Evolutionary conservation across 2,888 invertebrate species (phyloP).

Genomic region (Athalia rosae): DNA sequence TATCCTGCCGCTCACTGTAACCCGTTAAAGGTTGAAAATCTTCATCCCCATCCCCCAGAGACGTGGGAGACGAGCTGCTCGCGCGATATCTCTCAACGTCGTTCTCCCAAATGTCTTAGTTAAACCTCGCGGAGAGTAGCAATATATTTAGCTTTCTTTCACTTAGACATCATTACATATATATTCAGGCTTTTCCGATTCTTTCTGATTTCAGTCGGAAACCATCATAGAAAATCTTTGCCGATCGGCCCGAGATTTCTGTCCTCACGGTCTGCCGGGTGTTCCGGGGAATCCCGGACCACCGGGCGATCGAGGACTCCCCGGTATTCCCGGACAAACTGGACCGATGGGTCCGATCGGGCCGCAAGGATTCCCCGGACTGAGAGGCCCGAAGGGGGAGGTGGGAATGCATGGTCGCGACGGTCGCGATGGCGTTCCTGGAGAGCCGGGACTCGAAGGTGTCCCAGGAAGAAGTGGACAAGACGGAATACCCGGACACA

Average conservation of each 20-base stretch:
- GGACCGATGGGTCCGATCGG: slow-evolving; percentile 85
- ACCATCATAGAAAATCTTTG: slow-evolving; percentile 88
- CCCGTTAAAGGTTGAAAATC: too few species aligned
- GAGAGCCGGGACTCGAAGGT: slow-evolving; percentile 92
- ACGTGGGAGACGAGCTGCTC: too few species aligned
- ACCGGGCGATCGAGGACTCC: slow-evolving; percentile 74
- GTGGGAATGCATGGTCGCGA: slow-evolving; percentile 85
- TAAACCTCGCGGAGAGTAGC: too few species aligned
- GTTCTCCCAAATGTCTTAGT: too few species aligned
- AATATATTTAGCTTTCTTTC: too few species aligned
- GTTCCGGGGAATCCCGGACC: slow-evolving; percentile 72
- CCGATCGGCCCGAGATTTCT: slow-evolving; percentile 87
- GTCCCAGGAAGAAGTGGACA: slow-evolving; percentile 90
- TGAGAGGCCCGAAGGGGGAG: slow-evolving; percentile 77
- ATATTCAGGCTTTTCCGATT: neutral
- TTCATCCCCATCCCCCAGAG: too few species aligned
- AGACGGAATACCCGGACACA: slow-evolving; percentile 82
- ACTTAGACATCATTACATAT: neutral
- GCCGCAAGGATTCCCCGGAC: slow-evolving; percentile 75
- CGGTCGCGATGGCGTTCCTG: slow-evolving; percentile 92
- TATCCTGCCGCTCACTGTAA: too few species aligned
- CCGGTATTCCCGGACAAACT: slow-evolving; percentile 80
- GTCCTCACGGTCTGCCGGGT: slow-evolving; percentile 82
- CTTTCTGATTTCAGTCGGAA: slow-evolving; percentile 79
- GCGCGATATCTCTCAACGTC: too few species aligned